Evolutionary conservation across 2,888 invertebrate genomes (phyloP).

Genomic region (Adineta ricciae): DNA sequence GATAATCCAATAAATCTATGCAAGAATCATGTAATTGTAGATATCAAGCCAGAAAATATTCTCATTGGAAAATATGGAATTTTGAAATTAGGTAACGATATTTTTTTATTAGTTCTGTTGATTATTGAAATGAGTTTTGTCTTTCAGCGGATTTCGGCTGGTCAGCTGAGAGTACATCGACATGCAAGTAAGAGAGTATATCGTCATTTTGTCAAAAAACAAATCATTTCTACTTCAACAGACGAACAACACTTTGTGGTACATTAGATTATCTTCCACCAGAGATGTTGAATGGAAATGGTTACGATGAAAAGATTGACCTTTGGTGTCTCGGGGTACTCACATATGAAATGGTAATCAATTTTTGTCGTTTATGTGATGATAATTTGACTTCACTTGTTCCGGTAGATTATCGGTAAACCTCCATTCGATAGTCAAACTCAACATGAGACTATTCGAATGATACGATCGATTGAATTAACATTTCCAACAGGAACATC

Average conservation of each 20-base stretch:
- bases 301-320: constrained; percentile 71
- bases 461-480: constrained; percentile 28
- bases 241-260: constrained; percentile 80
- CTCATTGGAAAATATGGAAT: constrained; percentile 31
- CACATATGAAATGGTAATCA: constrained; percentile 75
- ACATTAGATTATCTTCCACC: constrained; percentile 90
- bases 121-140: neutral
- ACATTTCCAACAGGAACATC: constrained; percentile 24
- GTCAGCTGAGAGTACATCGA: constrained; percentile 23
- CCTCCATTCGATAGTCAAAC: constrained; percentile 77
- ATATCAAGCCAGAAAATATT: constrained; percentile 34
- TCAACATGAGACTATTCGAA: constrained; percentile 50
- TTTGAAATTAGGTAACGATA: constrained; percentile 22
- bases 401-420: constrained; percentile 57
- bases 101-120: neutral
- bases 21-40: neutral
- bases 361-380: too few relatives aligned
- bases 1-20: neutral
- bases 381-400: neutral
- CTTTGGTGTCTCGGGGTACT: constrained; percentile 90
- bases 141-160: constrained; percentile 32
- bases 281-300: constrained; percentile 80
- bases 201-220: neutral
- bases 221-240: constrained; percentile 40
- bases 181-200: constrained; percentile 1